Base-by-base conservation (phyloP, 2,113 vertebrate species). In the Crotalus horridus region DNA sequence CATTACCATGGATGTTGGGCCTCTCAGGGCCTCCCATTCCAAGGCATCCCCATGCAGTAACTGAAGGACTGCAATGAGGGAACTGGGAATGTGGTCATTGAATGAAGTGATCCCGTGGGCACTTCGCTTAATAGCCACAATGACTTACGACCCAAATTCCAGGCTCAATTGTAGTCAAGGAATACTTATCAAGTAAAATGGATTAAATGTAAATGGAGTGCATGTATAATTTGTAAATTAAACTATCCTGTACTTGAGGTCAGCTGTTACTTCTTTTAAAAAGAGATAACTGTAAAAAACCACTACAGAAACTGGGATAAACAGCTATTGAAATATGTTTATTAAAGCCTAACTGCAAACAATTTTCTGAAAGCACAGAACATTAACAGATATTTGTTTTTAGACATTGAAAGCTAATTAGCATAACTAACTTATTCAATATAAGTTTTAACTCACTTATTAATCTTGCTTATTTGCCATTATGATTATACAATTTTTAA, bases 401-500 rank as follows among this genome's bases (percentile, higher is more conserved):
- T 33, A 91, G 88, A 93, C 2, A 91, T 0, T 0, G 20, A 24
- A 3, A 93, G 91, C 51, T 43, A 59, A 48, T 48, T 43, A 64
- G 89, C 90, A 26, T 24, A n/a, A 29, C 10, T 61, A 74, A 59
- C 86, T 91, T 90, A 92, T 58, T 64, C 61, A 91, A 29, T 89
- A 90, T 93, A 58, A 1, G 53, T 91, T 29, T 87, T 85, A 51
- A 85, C 9, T n/a, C 7, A 86, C 29, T 86, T 9, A 92, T 89
- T 92, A 94, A 96, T 85, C 88, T 91, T 9, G 0, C 51, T 56
- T 0, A 59, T 58, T 85, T n/a, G 48, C 59, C 91, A 91, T 24
- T 0, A 0, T 0, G 56, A 39, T 95, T 61, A 29, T 92, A 0
- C 43, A 87, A 91, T 95, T 93, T 96, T 96, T 96, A 87, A 24